Base-by-base conservation (phyloP, 2,888 invertebrate genomes). In the Platynereis dumerilii region DNA sequence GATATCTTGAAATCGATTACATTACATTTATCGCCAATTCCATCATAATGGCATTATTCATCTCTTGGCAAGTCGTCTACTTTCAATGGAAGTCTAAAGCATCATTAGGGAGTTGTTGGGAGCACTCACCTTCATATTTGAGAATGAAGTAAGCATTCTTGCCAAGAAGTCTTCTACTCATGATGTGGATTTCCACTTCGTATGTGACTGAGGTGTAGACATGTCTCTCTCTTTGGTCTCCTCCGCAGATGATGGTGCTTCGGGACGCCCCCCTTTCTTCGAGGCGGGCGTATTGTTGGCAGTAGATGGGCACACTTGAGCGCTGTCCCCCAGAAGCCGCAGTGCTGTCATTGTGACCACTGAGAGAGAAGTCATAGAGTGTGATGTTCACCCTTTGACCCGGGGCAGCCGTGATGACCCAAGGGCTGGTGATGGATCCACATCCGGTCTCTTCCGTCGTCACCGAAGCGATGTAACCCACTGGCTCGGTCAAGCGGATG, bases 191-290 rank as follows among this genome's bases (percentile, higher is more conserved):
- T 42, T 61, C 61, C 15, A 61, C 61, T 5, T 22, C 24, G 26
- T 61, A 34, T 1, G 61, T 61, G 15, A 61, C 61, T 10, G 61
- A 61, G 1, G 54, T 24, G 39, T 61, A 61, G 24, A 68, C 62
- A 27, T 58, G 22, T 29, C 59, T 34, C 54, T 61, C 65, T 1
- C 68, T 20, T 28, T 48, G 42, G 17, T 58, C 65, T 10, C 62
- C 64, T 26, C 67, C 59, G n/a, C 68, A 68, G 45, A 68, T 55
- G 27, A 63, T 62, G 29, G 60, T 56, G 48, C 29, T 55, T 20
- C 64, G 61, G 17, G 65, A 64, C 20, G 60, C 56, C 27, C 26
- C 39, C 29, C 44, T 61, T 34, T 68, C 68, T 48, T 60, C 56
- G 17, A 68, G 26, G n/a, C 58, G 44, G 5, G 60, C 59, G 29